Percentiles rank a stretch among this genome's conserved stretches.
phyloP scores from a whole-genome alignment of 2,797 vertebrate genomes.

The Neoniphon sammara region DNA sequence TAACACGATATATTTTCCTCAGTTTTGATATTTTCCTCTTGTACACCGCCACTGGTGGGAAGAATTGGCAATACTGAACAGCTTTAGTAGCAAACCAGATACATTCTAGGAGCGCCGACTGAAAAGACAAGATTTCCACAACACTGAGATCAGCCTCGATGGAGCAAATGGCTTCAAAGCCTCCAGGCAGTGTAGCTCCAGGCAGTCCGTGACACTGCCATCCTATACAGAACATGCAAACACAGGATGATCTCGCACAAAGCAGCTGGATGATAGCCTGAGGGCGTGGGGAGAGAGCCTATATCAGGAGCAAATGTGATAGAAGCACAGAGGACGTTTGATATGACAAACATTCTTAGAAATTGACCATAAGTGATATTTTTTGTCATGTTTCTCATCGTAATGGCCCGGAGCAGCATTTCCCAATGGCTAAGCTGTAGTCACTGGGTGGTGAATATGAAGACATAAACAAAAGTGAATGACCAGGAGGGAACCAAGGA shows the following conservation, averaged over 20 bases:
- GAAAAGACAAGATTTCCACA: conserved; percentile 51
- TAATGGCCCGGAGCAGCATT: conserved; percentile 6
- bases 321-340: conserved; percentile 27
- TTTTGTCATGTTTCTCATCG: conserved; percentile 27
- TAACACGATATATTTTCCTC: conserved; percentile 18
- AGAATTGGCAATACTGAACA: conserved; percentile 22
- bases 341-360: conserved; percentile 26
- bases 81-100: conserved; percentile 25
- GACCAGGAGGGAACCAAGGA: background rate
- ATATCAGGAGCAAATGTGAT: conserved; percentile 27
- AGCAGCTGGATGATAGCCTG: conserved; percentile 62
- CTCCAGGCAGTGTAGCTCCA: conserved; percentile 59
- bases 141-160: conserved; percentile 57
- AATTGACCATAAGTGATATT: conserved; percentile 24
- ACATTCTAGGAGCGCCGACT: conserved; percentile 15
- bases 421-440: background rate
- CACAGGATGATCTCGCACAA: conserved; percentile 40
- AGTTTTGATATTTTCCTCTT: conserved; percentile 27
- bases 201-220: conserved; percentile 60
- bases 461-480: background rate
- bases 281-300: conserved; percentile 57
- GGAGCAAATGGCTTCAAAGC: conserved; percentile 64
- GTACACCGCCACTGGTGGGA: background rate
- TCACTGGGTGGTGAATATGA: background rate
- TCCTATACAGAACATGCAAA: conserved; percentile 63